Base-by-base conservation (phyloP, 2,797 vertebrate species). In the Hoplostethus atlanticus region DNA sequence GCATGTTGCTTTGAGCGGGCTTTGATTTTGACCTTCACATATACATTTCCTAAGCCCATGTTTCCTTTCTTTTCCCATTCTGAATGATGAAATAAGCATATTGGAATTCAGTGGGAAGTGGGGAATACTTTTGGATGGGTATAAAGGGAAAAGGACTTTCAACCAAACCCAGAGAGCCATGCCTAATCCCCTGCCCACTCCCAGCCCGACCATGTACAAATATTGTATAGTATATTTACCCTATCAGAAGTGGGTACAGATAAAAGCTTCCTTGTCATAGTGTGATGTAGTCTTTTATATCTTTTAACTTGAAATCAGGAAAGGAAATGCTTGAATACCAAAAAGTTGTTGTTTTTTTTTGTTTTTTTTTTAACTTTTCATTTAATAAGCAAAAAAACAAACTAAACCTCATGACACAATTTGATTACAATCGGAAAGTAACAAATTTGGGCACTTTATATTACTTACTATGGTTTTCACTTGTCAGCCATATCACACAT, bases 11-110 rank as follows among this genome's bases (percentile, higher is more conserved):
- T 58, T 63, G 56, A 82, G 66, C 56, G 55, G 66, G 74, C 74
- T 90, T 79, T 81, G 77, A 73, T 87, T 86, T 46, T 86, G 85
- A 89, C 88, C 91, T 84, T 88, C 78, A 81, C 79, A 4, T 87
- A 64, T 64, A 71, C 25, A 79, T 79, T 77, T 80, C 65, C 66
- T 77, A 68, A 85, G 70, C 64, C 56, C 31, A 4, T 85, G 75
- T 76, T 83, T 81, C 76, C 46, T 47, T 86, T 83, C 72, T 48
- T 71, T 68, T 81, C 59, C 69, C 54, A 68, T 66, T 77, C 63
- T 80, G 64, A 71, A 40, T 51, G n/a, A 21, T 50, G 69, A 81
- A 62, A 67, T 64, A 48, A 69, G 74, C 57, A n/a, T 12, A 30
- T 12, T 60, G 44, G 70, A 84, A 83, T 85, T 50, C 48, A 64